A percentile compares a stretch with the other conserved stretches of the same genome.
Evolutionary conservation across 2,888 invertebrate species (phyloP).

Genomic region (Clanis bilineata): DNA sequence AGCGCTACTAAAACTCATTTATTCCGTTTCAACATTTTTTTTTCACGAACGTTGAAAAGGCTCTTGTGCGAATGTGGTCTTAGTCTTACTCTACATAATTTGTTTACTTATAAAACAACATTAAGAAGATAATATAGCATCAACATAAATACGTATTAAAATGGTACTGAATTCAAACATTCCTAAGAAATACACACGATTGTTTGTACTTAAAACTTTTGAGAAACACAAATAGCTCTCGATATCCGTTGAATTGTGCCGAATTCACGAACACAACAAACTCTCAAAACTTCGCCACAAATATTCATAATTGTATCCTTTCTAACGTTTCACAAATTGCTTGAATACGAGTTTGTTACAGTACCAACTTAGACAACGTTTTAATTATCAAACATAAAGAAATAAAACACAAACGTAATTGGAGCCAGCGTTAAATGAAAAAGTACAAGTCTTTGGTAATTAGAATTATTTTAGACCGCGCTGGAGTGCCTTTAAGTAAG

Average conservation of each 20-base stretch:
- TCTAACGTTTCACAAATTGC: conserved; percentile 4
- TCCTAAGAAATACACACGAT: neutral
- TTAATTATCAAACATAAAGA: conserved; percentile 11
- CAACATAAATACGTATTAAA: too few species aligned
- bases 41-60: too few species aligned
- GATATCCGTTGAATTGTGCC: neutral
- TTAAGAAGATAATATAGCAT: too few species aligned
- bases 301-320: conserved; percentile 7
- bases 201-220: neutral
- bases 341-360: conserved; percentile 2
- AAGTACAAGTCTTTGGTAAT: neutral
- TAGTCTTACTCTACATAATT: too few species aligned
- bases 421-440: neutral
- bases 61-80: too few species aligned
- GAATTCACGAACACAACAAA: neutral
- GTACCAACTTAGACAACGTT: conserved; percentile 5
- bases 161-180: neutral
- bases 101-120: too few species aligned
- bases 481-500: neutral
- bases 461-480: neutral
- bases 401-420: conserved; percentile 4
- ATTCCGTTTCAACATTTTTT: too few species aligned
- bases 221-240: neutral
- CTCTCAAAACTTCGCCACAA: neutral
- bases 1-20: too few species aligned